phyloP scores from a whole-genome alignment of 2,797 vertebrate genomes.

The Sebastes matsubarae region DNA sequence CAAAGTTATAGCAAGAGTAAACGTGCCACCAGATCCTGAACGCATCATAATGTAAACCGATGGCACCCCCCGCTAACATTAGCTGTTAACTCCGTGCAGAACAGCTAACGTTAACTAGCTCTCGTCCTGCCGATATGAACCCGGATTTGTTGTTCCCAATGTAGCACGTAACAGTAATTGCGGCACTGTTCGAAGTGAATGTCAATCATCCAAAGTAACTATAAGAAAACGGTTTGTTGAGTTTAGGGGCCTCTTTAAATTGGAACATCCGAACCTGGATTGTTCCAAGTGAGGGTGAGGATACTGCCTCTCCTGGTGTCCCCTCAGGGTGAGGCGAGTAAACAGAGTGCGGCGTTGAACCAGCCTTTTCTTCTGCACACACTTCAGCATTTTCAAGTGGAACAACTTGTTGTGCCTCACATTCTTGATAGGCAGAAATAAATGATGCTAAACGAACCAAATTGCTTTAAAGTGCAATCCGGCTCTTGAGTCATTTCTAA shows the following conservation, averaged over 20 bases:
- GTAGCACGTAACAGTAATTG: too few species aligned
- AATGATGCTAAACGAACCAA: conserved; percentile 46
- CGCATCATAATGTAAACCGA: too few species aligned
- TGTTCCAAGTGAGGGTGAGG: background rate
- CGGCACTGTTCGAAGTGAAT: background rate
- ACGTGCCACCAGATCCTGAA: too few species aligned
- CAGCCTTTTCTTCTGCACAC: conserved; percentile 11
- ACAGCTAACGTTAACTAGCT: too few species aligned
- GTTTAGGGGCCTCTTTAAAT: background rate
- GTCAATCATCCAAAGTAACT: background rate
- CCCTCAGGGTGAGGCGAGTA: conserved; percentile 21
- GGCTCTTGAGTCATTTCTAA: conserved; percentile 55
- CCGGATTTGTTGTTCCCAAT: too few species aligned
- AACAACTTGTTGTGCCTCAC: conserved; percentile 29
- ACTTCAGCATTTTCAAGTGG: conserved; percentile 31
- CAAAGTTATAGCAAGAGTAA: background rate
- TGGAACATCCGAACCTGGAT: background rate
- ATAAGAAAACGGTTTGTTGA: background rate
- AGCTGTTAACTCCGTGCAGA: too few species aligned
- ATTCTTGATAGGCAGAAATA: conserved; percentile 37
- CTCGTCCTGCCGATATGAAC: too few species aligned
- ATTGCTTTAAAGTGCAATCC: conserved; percentile 66
- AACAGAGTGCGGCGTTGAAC: conserved; percentile 9
- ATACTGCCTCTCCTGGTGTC: background rate
- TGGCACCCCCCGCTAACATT: too few species aligned